These are phyloP conservation scores for Spinus olivaceus DNA, from an alignment of 2,797 vertebrate species.

Conservation along the genomic window DNA sequence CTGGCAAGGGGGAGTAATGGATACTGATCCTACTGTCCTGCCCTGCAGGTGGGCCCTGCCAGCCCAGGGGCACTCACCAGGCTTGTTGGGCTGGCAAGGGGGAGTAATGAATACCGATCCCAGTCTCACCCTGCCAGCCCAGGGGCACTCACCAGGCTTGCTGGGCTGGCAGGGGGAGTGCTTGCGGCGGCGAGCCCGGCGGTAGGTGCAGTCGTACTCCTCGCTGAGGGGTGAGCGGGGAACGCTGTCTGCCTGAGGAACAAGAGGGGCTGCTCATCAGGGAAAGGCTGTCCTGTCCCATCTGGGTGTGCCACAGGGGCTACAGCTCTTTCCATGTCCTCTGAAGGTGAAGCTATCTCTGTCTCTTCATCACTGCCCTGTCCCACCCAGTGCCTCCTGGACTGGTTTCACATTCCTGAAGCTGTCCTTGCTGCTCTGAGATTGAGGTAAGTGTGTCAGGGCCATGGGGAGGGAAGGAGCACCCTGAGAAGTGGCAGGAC, in stretches of 20 bases:
- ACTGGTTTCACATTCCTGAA: not conserved
- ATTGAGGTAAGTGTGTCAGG: not conserved
- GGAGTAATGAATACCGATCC: constrained; percentile 12
- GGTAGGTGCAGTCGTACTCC: constrained; percentile 83
- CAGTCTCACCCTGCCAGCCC: fast-evolving
- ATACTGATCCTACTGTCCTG: fast-evolving
- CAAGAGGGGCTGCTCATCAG: constrained; percentile 65
- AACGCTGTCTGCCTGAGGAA: constrained; percentile 89
- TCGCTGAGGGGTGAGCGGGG: constrained; percentile 83
- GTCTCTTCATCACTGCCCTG: not conserved
- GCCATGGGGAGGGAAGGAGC: not conserved
- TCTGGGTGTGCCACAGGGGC: fast-evolving
- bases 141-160: constrained; percentile 81
- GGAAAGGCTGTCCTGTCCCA: not conserved
- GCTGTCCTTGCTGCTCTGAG: not conserved
- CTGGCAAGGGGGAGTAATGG: constrained; percentile 69
- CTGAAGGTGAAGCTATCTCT: not conserved
- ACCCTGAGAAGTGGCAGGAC: not conserved
- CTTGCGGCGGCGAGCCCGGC: constrained; percentile 73
- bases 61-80: constrained; percentile 73
- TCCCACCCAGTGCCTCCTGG: not conserved
- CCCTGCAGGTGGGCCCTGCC: not conserved
- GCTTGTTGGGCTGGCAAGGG: constrained; percentile 75
- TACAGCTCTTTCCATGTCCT: not conserved
- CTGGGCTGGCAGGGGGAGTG: constrained; percentile 76